Conservation (phyloP, 2,797 vertebrate species). For the Sebastes taczanowskii region DNA sequence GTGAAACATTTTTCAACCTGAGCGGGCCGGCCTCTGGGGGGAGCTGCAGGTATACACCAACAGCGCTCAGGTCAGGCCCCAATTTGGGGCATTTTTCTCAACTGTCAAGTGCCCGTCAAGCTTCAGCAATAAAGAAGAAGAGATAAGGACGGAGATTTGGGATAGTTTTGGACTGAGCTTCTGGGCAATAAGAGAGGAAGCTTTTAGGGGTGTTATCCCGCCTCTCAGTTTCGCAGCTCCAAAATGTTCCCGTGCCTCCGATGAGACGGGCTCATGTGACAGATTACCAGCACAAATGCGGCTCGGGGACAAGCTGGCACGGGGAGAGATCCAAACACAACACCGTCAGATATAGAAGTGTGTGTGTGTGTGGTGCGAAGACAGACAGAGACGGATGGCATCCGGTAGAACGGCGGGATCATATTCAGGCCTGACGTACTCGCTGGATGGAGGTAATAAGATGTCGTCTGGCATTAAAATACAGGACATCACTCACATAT, state of each 20-base stretch:
- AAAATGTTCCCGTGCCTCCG: constrained; percentile 53
- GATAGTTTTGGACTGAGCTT: constrained; percentile 60
- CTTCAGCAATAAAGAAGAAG: constrained; percentile 56
- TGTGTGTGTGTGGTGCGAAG: constrained; percentile 15
- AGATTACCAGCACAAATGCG: constrained; percentile 67
- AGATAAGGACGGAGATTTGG: constrained; percentile 64
- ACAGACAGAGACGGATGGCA: neutral
- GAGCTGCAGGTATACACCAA: constrained; percentile 55
- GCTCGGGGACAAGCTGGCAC: constrained; percentile 49
- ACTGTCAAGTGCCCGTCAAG: constrained; percentile 58
- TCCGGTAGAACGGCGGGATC: neutral
- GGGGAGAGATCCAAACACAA: constrained; percentile 37
- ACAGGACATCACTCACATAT: constrained; percentile 6
- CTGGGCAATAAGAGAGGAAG: constrained; percentile 56
- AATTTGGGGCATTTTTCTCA: constrained; percentile 36
- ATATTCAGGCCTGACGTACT: neutral
- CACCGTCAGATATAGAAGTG: neutral
- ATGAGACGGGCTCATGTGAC: constrained; percentile 60
- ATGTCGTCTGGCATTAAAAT: neutral
- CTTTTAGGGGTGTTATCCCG: constrained; percentile 62
- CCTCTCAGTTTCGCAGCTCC: constrained; percentile 54
- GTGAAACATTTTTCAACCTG: neutral
- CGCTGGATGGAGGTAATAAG: neutral
- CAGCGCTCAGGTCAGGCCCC: constrained; percentile 16
- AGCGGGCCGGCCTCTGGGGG: constrained; percentile 48